Percentiles rank a stretch among this genome's conserved stretches.
These are phyloP conservation scores for Actinostola sp. DNA, from an alignment of 92 coral and sea anemone species.

Conservation along the genomic window DNA sequence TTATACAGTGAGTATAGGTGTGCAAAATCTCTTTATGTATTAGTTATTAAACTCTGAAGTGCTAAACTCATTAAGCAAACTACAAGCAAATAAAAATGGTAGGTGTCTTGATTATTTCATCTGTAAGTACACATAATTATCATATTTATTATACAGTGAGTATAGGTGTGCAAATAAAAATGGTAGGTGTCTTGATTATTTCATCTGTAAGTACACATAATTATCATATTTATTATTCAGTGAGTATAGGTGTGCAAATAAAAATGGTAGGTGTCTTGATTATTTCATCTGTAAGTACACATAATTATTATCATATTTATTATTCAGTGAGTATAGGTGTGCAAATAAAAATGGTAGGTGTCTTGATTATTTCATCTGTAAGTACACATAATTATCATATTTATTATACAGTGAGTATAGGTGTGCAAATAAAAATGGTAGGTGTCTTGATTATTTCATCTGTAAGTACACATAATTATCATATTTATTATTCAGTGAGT, in stretches of 20 bases:
- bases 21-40: not conserved
- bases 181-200: constrained; percentile 28
- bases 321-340: too few relatives aligned
- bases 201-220: constrained; percentile 1
- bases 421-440: constrained; percentile 52
- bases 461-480: constrained; percentile 4
- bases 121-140: constrained; percentile 6
- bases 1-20: too few relatives aligned
- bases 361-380: not conserved
- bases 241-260: too few relatives aligned
- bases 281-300: not conserved
- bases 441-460: not conserved
- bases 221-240: not conserved
- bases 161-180: too few relatives aligned
- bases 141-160: not conserved
- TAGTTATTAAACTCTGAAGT: constrained; percentile 58
- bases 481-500: too few relatives aligned
- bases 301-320: not conserved
- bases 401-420: too few relatives aligned
- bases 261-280: constrained; percentile 36
- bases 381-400: not conserved
- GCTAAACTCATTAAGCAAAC: constrained; percentile 28
- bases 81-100: constrained; percentile 53
- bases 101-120: not conserved
- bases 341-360: constrained; percentile 47